These are phyloP conservation scores for Vultur gryphus DNA, from an alignment of 2,797 vertebrate genomes.

Conservation along the genomic window DNA sequence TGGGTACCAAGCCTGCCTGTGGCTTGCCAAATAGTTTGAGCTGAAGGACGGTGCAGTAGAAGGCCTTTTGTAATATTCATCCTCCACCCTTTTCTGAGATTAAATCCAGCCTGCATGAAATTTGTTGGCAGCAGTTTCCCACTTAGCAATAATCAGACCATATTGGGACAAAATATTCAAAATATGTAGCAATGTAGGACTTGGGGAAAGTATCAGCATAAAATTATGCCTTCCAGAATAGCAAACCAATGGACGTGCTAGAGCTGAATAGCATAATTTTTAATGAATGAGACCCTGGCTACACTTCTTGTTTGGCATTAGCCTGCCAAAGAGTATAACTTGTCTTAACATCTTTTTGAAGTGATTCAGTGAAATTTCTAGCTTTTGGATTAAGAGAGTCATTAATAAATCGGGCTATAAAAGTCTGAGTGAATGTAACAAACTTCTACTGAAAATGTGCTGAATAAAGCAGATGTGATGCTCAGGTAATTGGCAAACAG, in stretches of 20 bases:
- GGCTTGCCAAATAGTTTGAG: background rate
- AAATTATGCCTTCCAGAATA: background rate
- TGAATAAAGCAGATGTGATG: conserved; percentile 16
- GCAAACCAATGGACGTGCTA: background rate
- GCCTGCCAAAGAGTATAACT: background rate
- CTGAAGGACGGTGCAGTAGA: background rate
- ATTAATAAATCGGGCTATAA: conserved; percentile 43
- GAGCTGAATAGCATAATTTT: background rate
- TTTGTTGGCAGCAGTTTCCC: background rate
- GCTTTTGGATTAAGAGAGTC: conserved; percentile 22
- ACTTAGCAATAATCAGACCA: conserved; percentile 37
- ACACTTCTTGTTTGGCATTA: background rate
- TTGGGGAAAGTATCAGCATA: background rate
- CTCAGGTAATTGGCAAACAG: background rate
- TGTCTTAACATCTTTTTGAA: conserved; percentile 46
- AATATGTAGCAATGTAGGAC: background rate
- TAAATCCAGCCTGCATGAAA: background rate
- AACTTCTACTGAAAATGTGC: background rate
- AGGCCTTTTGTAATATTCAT: background rate
- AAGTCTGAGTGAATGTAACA: background rate
- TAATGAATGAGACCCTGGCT: background rate
- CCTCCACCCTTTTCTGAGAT: background rate
- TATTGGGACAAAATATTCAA: conserved; percentile 41
- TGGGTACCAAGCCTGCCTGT: background rate
- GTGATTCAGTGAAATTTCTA: conserved; percentile 23